A percentile compares a stretch with the other conserved stretches of the same genome.
Evolutionary conservation across 1,140 invertebrate species (phyloP).

Genomic region (Manduca sexta): DNA sequence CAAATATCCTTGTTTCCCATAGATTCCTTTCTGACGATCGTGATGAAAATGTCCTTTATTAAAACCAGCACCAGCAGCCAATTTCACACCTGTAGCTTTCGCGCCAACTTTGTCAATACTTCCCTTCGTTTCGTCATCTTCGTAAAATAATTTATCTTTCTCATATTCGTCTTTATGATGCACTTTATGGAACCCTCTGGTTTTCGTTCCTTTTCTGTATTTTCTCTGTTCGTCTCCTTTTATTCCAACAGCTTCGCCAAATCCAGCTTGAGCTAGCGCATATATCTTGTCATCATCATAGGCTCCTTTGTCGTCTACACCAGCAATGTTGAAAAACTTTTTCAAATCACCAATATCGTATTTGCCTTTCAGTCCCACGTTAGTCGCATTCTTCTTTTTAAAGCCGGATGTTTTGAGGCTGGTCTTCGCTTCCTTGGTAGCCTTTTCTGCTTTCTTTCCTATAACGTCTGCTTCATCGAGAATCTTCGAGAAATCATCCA

Average conservation of each 20-base stretch:
- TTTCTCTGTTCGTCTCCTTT: conserved; percentile 60
- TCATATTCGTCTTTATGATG: conserved; percentile 84
- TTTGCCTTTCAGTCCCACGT: conserved; percentile 64
- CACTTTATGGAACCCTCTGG: conserved; percentile 79
- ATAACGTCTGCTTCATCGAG: conserved; percentile 24
- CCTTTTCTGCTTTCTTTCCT: conserved; percentile 2
- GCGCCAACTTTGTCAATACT: conserved; percentile 75
- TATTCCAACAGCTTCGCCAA: conserved; percentile 49
- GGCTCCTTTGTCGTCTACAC: conserved; percentile 43
- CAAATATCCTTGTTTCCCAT: conserved; percentile 66
- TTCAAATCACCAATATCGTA: conserved; percentile 59
- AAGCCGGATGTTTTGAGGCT: conserved; percentile 29
- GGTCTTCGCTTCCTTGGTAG: conserved; percentile 15
- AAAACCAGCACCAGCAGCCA: conserved; percentile 65
- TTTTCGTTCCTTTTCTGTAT: conserved; percentile 80
- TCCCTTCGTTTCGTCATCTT: conserved; percentile 77
- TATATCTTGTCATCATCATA: conserved; percentile 58
- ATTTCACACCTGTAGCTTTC: conserved; percentile 63
- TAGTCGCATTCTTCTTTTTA: conserved; percentile 53
- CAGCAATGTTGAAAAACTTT: conserved; percentile 55
- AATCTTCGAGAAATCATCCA: conserved; percentile 50
- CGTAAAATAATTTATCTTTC: conserved; percentile 81
- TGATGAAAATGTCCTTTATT: conserved; percentile 72
- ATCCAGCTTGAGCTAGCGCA: conserved; percentile 41
- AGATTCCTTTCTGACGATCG: conserved; percentile 58